Conservation (phyloP, 2,888 invertebrate species). For the Omphaloscelis lunosa region DNA sequence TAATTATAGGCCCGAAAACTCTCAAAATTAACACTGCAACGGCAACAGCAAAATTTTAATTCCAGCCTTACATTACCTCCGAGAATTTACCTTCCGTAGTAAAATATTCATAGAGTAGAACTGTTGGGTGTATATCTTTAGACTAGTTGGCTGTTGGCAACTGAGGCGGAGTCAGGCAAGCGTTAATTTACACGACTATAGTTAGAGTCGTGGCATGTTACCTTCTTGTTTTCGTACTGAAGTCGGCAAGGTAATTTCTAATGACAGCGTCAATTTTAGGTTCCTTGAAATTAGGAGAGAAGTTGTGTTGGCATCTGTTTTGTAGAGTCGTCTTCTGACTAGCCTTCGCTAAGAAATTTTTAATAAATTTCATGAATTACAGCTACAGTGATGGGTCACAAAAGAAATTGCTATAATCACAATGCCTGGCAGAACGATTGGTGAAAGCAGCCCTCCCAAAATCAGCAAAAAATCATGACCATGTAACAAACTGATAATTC, state of each 20-base stretch:
- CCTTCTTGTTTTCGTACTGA: constrained; percentile 43
- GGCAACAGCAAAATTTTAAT: constrained; percentile 30
- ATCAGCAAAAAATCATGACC: not conserved
- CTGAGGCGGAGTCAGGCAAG: constrained; percentile 41
- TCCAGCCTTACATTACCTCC: constrained; percentile 6
- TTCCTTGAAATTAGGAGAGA: constrained; percentile 21
- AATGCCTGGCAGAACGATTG: not conserved
- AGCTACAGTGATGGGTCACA: not conserved
- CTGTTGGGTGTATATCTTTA: constrained; percentile 58
- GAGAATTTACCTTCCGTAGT: constrained; percentile 51
- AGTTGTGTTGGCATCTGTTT: constrained; percentile 17
- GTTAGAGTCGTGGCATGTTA: constrained; percentile 45
- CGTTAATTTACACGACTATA: constrained; percentile 60
- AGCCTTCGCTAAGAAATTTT: not conserved
- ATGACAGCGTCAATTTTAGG: constrained; percentile 51
- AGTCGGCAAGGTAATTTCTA: constrained; percentile 57
- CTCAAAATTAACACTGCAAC: not conserved
- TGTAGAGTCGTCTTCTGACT: not conserved
- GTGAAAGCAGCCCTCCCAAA: not conserved
- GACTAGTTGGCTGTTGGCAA: constrained; percentile 54
- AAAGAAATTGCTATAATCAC: not conserved
- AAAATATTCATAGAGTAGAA: constrained; percentile 65
- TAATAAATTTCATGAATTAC: not conserved
- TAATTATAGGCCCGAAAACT: not conserved
- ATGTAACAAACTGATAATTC: not conserved